Evolutionary conservation across 2,888 invertebrate species (phyloP).

Genomic region (Onchidella celtica): DNA sequence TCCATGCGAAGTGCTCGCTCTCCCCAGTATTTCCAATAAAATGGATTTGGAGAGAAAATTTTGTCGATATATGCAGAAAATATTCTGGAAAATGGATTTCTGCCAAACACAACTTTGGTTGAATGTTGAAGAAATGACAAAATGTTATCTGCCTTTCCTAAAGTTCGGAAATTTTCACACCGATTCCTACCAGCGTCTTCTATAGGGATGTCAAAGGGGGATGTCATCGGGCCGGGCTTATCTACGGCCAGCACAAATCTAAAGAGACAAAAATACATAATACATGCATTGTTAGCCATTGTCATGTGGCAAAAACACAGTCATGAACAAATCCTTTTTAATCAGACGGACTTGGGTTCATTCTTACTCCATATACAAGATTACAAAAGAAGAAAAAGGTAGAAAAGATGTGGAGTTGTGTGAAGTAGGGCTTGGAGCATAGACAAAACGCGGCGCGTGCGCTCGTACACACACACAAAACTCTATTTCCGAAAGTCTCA

Average conservation of each 20-base stretch:
- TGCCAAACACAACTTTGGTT: conserved; percentile 51
- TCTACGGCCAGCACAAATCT: conserved; percentile 45
- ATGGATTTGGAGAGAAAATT: conserved; percentile 55
- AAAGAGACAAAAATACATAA: background rate
- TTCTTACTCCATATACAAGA: no score
- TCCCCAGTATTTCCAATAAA: conserved; percentile 55
- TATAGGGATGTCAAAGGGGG: conserved; percentile 48
- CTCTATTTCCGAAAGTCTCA: no score
- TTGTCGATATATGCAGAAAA: conserved; percentile 59
- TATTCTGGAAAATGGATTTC: conserved; percentile 56
- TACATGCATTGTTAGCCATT: no score
- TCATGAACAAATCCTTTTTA: no score
- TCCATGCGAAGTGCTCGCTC: conserved; percentile 5
- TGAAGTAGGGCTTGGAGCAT: no score
- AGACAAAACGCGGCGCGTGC: no score
- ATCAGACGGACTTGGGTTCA: no score
- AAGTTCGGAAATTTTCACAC: background rate
- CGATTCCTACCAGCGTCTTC: conserved; percentile 16
- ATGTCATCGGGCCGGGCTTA: conserved; percentile 25
- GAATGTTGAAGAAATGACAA: conserved; percentile 22
- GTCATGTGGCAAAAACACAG: no score
- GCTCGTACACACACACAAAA: no score
- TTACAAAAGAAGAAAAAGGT: no score
- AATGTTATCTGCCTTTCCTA: background rate
- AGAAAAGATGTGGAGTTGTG: no score